These are phyloP conservation scores for Achlya flavicornis DNA, from an alignment of 2,888 invertebrate genomes.

Conservation along the genomic window DNA sequence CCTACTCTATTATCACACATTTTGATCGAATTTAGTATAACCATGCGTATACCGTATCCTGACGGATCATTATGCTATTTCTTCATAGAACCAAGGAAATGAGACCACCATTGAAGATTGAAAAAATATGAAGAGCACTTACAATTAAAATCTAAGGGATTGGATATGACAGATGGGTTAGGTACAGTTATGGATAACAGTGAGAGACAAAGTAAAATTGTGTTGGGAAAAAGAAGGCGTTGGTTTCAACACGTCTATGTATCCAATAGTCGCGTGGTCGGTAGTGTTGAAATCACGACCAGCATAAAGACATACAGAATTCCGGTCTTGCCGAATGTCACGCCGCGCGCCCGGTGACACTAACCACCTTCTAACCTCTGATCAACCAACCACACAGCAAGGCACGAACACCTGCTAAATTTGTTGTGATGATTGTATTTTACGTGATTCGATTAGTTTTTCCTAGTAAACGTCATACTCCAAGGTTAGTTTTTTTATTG, in stretches of 20 bases:
- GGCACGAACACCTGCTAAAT: conserved; percentile 43
- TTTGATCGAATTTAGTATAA: conserved; percentile 36
- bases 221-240: conserved; percentile 44
- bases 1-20: conserved; percentile 46
- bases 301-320: conserved; percentile 58
- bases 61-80: conserved; percentile 56
- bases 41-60: conserved; percentile 36
- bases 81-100: conserved; percentile 56
- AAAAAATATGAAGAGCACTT: conserved; percentile 25
- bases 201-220: conserved; percentile 30
- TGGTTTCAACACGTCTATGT: conserved; percentile 52
- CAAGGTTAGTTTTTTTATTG: not conserved
- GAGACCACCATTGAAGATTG: conserved; percentile 53
- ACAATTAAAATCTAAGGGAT: not conserved
- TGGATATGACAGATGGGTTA: conserved; percentile 24
- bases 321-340: conserved; percentile 53
- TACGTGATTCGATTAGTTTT: conserved; percentile 38
- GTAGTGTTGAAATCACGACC: conserved; percentile 47
- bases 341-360: conserved; percentile 30
- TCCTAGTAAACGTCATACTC: conserved; percentile 21
- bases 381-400: conserved; percentile 26
- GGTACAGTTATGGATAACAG: conserved; percentile 17
- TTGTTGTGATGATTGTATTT: conserved; percentile 21
- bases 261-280: conserved; percentile 41
- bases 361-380: conserved; percentile 24